Base-by-base conservation (phyloP, 2,888 invertebrate species). In the Chrysopilus asiliformis region DNA sequence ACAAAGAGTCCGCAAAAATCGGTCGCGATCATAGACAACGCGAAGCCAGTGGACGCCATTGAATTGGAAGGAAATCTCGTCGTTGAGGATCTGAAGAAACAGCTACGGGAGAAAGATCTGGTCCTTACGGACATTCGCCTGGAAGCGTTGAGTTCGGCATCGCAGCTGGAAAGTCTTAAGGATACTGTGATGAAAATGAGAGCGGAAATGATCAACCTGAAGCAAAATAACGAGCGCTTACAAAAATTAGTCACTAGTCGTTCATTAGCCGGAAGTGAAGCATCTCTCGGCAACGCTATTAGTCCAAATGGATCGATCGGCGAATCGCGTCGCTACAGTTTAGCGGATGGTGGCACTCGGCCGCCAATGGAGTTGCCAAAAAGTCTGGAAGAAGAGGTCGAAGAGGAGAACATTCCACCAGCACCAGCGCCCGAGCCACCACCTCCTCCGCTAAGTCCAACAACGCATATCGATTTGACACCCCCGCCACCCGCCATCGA, bases 181-280 rank as follows among this genome's bases (percentile, higher is more conserved):
- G 97, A 98, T 56, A 90, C 93, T 34, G 90, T 98, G 55, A 89
- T 85, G 62, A 90, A 90, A 65, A 91, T 97, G 89, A 81, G 91
- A 68, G 52, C 58, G 60, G 95, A 98, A 67, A 95, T 97, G 91
- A 70, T 90, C 55, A 89, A 85, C 54, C 68, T 98, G 50, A 94
- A 94, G 59, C 90, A 94, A 53, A 95, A 97, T 65, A 95, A 97
- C 60, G 91, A 94, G 58, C 73, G 94, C 17, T 71, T 95, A 1
- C 93, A 93, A 56, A 74, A 87, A 52, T 67, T 94, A 57, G 89
- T 94, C 36, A 74, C 74, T 44, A 74, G 71, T 41, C 66, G 74
- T 25, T 74, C 74, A 1, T 52, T 74, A 41, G 74, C 73, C 4
- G 74, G 74, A 13, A 74, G 74, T 37, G 73, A 74, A 47, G 72